Conservation (phyloP, 2,888 invertebrate genomes). For the Vandiemenella viatica region DNA sequence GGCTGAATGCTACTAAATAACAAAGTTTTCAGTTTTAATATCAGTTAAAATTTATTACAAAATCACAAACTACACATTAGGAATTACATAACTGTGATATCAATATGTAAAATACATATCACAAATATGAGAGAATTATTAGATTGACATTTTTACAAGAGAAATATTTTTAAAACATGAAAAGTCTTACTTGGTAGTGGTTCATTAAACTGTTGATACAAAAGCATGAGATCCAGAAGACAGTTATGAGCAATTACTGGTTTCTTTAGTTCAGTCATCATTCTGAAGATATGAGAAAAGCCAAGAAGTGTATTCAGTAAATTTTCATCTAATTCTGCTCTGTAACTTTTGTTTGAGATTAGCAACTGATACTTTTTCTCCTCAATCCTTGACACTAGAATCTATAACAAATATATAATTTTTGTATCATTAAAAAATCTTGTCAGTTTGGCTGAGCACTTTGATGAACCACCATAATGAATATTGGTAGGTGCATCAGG, state of each 20-base stretch:
- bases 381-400: background rate
- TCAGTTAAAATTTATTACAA: background rate
- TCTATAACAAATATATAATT: background rate
- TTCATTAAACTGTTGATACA: constrained; percentile 56
- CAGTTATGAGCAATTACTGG: constrained; percentile 65
- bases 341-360: background rate
- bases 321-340: constrained; percentile 31
- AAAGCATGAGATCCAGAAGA: constrained; percentile 49
- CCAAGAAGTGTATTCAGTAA: constrained; percentile 40
- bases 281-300: constrained; percentile 48
- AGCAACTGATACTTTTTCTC: constrained; percentile 21
- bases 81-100: background rate
- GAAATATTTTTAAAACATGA: background rate
- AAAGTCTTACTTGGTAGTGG: constrained; percentile 42
- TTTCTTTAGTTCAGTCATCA: constrained; percentile 43
- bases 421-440: too few species aligned
- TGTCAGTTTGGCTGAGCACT: too few species aligned
- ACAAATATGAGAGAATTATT: constrained; percentile 1
- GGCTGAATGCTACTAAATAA: too few species aligned
- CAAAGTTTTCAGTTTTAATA: too few species aligned
- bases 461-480: too few species aligned
- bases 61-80: constrained; percentile 16
- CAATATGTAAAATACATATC: constrained; percentile 15
- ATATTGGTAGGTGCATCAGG: too few species aligned
- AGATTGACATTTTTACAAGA: background rate